Evolutionary conservation across 2,113 vertebrate genomes (phyloP).

Genomic region (Pheucticus melanocephalus): DNA sequence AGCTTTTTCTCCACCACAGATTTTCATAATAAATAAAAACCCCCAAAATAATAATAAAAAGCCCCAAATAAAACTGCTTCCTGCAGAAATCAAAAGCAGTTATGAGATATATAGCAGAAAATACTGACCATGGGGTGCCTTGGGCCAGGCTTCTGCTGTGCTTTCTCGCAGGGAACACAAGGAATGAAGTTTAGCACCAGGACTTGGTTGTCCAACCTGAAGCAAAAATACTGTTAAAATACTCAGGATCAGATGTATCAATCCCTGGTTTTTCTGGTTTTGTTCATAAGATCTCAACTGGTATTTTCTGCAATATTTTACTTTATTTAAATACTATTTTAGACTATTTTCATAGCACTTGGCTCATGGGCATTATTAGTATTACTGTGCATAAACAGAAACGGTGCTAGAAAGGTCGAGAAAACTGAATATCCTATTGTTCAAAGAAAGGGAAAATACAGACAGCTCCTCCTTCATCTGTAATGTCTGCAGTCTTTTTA

Average conservation of each 20-base stretch:
- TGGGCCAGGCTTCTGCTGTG: slow-evolving; percentile 43
- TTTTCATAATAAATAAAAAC: background rate
- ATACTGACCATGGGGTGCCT: slow-evolving; percentile 53
- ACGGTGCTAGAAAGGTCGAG: background rate
- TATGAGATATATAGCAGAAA: background rate
- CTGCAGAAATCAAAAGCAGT: background rate
- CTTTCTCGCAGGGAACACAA: slow-evolving; percentile 41
- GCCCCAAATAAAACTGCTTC: background rate
- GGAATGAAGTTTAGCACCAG: slow-evolving; percentile 36
- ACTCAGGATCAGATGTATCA: background rate
- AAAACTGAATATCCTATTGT: background rate
- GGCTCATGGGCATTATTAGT: background rate
- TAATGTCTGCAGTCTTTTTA: background rate
- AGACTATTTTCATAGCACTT: background rate
- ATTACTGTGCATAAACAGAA: background rate
- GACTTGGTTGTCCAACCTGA: slow-evolving; percentile 68
- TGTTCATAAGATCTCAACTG: accelerated
- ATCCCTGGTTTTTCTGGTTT: background rate
- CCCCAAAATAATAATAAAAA: background rate
- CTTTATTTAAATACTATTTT: background rate
- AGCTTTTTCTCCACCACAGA: background rate
- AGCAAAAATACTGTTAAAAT: slow-evolving; percentile 21
- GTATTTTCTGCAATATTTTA: background rate
- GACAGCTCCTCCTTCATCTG: background rate
- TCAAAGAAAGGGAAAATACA: background rate